Conservation (phyloP, 2,888 invertebrate species). For the Microctonus aethiopoides region DNA sequence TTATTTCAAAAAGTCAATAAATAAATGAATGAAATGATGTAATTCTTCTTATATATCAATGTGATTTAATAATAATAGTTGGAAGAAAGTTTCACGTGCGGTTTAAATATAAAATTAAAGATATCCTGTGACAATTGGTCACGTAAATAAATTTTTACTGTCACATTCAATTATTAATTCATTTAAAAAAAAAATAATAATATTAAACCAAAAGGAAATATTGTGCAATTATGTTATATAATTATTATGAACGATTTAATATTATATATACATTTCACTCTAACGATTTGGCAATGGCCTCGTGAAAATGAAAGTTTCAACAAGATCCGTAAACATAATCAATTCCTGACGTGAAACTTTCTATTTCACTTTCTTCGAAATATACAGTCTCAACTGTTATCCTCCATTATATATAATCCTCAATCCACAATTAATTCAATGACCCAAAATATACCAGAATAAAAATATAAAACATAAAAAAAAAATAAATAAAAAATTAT, state of each 20-base stretch:
- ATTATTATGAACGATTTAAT: background rate
- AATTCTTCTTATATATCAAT: background rate
- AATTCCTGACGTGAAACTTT: conserved; percentile 25
- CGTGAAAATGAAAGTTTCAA: conserved; percentile 40
- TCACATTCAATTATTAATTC: no score
- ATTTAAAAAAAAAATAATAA: background rate
- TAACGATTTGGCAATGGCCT: conserved; percentile 28
- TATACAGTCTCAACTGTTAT: background rate
- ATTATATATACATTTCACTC: background rate
- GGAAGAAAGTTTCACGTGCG: background rate
- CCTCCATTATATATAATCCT: background rate
- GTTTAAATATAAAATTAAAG: background rate
- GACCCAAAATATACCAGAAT: background rate
- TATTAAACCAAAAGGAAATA: background rate
- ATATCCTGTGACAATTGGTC: background rate
- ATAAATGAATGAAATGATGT: background rate
- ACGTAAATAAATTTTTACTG: background rate
- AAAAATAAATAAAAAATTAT: no score
- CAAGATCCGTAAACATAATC: conserved; percentile 30
- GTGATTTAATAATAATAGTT: no score
- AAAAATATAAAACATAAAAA: no score
- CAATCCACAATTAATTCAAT: background rate
- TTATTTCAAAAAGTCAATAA: no score
- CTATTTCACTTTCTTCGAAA: conserved; percentile 31
- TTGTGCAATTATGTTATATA: background rate